phyloP scores from a whole-genome alignment of 2,888 invertebrate species.

The Andrena minutula region DNA sequence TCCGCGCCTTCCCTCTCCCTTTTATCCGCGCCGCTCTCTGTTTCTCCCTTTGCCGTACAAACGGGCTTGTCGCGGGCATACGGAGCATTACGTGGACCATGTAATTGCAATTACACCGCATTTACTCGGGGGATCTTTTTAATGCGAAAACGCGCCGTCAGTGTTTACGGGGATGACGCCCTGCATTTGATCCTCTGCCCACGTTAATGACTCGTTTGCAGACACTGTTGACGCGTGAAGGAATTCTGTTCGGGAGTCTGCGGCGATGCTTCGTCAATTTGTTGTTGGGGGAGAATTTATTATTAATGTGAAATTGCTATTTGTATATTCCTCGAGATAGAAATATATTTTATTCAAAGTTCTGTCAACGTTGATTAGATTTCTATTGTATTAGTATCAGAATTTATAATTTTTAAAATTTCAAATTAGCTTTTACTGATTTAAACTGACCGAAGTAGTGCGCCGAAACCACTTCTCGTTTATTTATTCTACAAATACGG shows the following conservation, averaged over 20 bases:
- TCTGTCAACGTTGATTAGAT: too few species aligned
- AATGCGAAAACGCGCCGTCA: neutral
- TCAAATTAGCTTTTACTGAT: too few species aligned
- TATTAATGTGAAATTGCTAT: neutral
- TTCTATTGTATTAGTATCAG: too few species aligned
- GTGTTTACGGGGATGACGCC: slow-evolving; percentile 15
- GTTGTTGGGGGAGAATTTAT: neutral
- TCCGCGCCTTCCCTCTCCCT: neutral
- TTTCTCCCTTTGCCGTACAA: neutral
- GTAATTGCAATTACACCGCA: slow-evolving; percentile 44
- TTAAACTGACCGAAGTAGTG: too few species aligned
- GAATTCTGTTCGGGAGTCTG: neutral
- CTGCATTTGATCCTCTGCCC: neutral
- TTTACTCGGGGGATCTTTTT: slow-evolving; percentile 13
- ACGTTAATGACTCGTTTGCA: slow-evolving; percentile 9
- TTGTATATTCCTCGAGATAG: neutral
- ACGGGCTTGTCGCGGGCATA: neutral
- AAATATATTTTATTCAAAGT: too few species aligned
- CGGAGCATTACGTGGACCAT: slow-evolving; percentile 2
- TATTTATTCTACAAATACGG: too few species aligned
- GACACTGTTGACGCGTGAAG: neutral
- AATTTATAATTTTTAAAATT: too few species aligned
- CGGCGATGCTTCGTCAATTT: neutral
- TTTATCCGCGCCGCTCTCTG: too few species aligned
- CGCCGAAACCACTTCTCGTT: too few species aligned